Base-by-base conservation (phyloP, 1,140 invertebrate species). In the Halictus rubicundus region DNA sequence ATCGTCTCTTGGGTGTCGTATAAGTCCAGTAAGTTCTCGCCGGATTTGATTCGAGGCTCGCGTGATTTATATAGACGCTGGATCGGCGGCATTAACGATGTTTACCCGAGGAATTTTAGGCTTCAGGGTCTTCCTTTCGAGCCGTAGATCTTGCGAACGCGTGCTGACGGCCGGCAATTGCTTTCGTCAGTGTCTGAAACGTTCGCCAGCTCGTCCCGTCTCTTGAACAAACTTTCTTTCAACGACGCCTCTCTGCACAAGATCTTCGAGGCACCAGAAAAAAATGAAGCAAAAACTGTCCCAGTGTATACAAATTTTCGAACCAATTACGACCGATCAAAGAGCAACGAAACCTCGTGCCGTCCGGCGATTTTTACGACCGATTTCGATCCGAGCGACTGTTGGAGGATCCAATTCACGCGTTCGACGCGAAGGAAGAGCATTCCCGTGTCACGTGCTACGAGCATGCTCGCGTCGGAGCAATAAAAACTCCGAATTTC, bases 401-500 rank as follows among this genome's bases (percentile, higher is more conserved):
- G 59, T 78, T 71, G 32, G 32, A 46, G 16, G 14, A 78, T 63
- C 46, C 37, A 23, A 49, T 78, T 78, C 70, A 42, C 59, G 32
- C 3, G 59, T 16, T 78, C 52, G 46, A 71, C 76, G 37, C 68
- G 10, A 27, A 4, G 3, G 8, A 23, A 16, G 19, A 16, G 64
- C 23, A 60, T 46, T 32, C 54, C 27, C 64, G 39, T 37, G 52
- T 54, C n/a, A 25, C 68, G 59, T 21, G 54, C 21, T 27, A 12
- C 25, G 6, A 27, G 42, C 27, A n/a, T 7, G 72, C 23, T 57
- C 39, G 32, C 14, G 10, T 2, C 16, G 14, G 66, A 23, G n/a
- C 25, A 23, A 68, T 68, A 25, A 37, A 78, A 63, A 71, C 60
- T 69, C 61, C 68, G 42, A 78, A 78, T 78, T 64, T 64, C 49